phyloP scores from a whole-genome alignment of 2,113 vertebrate species.

The Hipposideros armiger region DNA sequence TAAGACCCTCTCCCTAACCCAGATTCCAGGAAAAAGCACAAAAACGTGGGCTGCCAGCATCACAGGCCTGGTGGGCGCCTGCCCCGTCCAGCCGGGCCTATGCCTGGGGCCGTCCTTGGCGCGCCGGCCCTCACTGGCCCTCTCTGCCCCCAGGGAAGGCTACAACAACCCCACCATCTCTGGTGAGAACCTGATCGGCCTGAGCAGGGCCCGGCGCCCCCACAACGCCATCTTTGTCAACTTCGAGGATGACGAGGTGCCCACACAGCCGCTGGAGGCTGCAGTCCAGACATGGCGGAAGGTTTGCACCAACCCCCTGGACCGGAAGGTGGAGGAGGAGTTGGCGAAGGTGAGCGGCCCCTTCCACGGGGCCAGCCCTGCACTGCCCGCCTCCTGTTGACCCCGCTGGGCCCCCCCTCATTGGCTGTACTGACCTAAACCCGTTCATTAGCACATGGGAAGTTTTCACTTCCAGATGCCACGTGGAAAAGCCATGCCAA shows the following conservation, averaged over 20 bases:
- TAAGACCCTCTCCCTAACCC: neutral
- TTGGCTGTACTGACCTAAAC: neutral
- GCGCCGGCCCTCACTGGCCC: fast-evolving
- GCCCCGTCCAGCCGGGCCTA: fast-evolving
- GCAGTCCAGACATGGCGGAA: conserved; percentile 92
- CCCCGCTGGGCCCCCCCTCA: neutral
- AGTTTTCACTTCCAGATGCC: neutral
- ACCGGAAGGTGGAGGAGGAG: conserved; percentile 90
- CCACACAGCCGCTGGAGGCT: conserved; percentile 90
- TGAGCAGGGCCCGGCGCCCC: conserved; percentile 93
- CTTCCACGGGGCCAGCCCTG: fast-evolving
- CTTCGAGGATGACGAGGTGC: conserved; percentile 91
- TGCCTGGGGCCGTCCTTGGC: too few species aligned
- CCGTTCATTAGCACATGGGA: fast-evolving
- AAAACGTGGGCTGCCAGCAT: fast-evolving
- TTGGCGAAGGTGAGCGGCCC: conserved; percentile 87
- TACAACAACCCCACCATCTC: conserved; percentile 86
- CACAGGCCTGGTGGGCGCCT: neutral
- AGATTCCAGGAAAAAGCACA: neutral
- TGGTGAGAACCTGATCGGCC: conserved; percentile 93
- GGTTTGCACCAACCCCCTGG: conserved; percentile 89
- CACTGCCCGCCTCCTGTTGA: fast-evolving
- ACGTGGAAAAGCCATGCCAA: fast-evolving
- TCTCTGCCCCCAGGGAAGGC: conserved; percentile 86
- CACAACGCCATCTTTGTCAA: conserved; percentile 97